Conservation (phyloP, 2,888 invertebrate genomes). For the Lacanobia wlatinum region DNA sequence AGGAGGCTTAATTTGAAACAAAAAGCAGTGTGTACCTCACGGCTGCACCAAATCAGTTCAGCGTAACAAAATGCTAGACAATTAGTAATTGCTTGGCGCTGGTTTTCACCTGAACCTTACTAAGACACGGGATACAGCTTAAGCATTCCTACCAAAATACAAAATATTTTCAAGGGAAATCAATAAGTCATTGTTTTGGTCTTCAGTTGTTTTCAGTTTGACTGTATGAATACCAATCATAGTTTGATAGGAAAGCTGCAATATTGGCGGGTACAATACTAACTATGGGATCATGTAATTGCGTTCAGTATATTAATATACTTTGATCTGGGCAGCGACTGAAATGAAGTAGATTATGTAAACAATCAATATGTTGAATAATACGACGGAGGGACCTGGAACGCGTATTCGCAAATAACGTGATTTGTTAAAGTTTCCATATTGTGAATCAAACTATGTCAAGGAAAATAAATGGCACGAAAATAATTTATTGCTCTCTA, state of each 20-base stretch:
- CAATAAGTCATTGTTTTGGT: conserved; percentile 36
- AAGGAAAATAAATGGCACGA: no score
- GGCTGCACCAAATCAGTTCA: no score
- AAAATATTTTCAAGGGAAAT: background rate
- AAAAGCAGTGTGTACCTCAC: no score
- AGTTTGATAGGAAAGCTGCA: conserved; percentile 19
- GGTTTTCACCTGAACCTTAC: background rate
- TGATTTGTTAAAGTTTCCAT: no score
- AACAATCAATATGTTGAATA: background rate
- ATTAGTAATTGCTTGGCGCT: no score
- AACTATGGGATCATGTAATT: background rate
- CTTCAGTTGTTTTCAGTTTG: conserved; percentile 25
- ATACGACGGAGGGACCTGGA: no score
- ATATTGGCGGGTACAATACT: conserved; percentile 21
- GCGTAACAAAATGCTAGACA: background rate
- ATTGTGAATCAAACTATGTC: no score
- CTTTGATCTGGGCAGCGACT: background rate
- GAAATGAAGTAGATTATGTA: background rate
- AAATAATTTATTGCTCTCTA: no score
- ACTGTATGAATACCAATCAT: conserved; percentile 35
- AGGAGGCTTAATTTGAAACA: no score
- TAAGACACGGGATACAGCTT: background rate
- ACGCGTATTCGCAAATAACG: no score
- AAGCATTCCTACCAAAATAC: background rate
- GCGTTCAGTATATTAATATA: background rate